Evolutionary conservation across 2,113 vertebrate genomes (phyloP).

Genomic region (Mus musculus): GRCm39 chr7:119733501-119734000

Average conservation of each 20-base stretch:
- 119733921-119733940: neutral
- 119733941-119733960: neutral
- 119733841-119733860: neutral
- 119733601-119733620: neutral
- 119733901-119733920: neutral
- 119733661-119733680: neutral
- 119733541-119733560: neutral
- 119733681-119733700: neutral
- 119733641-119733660: neutral
- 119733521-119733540: neutral
- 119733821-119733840: too few relatives aligned
- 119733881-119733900: neutral
- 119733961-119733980: neutral
- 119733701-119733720: neutral
- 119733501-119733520: neutral
- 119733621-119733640: neutral
- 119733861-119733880: neutral
- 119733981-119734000: neutral
- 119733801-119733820: neutral
- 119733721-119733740: neutral
- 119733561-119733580: neutral
- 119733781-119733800: neutral
- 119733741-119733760: neutral
- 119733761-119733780: neutral
- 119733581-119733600: neutral